A percentile compares a stretch with the other conserved stretches of the same genome.
These are phyloP conservation scores for Philotrypesis tridentata DNA, from an alignment of 1,140 invertebrate species.

Conservation along the genomic window DNA sequence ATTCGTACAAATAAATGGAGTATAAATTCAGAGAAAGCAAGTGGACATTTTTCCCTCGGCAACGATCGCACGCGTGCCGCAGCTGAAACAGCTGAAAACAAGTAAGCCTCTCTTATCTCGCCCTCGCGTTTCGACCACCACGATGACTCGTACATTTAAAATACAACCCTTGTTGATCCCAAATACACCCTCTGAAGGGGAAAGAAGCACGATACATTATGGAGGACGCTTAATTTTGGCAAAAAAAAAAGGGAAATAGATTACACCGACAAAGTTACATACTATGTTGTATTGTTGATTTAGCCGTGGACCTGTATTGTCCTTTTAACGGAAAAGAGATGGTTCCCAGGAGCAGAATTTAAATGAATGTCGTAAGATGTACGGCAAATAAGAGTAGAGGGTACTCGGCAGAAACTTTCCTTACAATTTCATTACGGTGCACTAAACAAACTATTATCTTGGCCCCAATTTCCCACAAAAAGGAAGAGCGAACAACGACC, in stretches of 20 bases:
- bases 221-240: not conserved
- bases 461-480: not conserved
- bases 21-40: not conserved
- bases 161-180: not conserved
- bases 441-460: not conserved
- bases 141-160: not conserved
- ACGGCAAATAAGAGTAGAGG: too few species aligned
- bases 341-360: too few species aligned
- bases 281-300: too few species aligned
- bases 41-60: not conserved
- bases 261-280: too few species aligned
- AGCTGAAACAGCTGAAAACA: not conserved
- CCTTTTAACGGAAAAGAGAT: too few species aligned
- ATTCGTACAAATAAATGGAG: not conserved
- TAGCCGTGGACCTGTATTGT: too few species aligned
- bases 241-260: not conserved
- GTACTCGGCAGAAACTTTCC: not conserved
- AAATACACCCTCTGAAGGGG: not conserved
- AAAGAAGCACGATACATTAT: not conserved
- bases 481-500: not conserved
- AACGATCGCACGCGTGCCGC: not conserved
- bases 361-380: too few species aligned
- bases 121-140: too few species aligned
- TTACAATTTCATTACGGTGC: not conserved
- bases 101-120: not conserved